Evolutionary conservation across 2,113 vertebrate species (phyloP), one percentile per base, ranked within the genome.

Genomic region (Monopterus albus): DNA sequence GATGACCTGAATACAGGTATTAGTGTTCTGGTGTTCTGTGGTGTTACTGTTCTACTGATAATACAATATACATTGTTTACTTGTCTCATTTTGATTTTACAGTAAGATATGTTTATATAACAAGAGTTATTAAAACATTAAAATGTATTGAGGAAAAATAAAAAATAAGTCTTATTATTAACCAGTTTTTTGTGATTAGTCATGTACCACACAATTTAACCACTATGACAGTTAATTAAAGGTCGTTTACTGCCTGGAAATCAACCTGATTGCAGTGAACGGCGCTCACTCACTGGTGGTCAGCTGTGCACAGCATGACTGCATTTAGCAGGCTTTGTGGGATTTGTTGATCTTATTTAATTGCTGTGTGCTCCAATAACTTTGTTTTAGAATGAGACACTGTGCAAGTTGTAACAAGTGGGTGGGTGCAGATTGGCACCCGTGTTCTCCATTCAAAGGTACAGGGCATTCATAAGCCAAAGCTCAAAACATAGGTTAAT

Each of bases 401-500:
- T 20, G 42, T 28, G 63, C 20, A 7, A 64, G n/a, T 71, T 31
- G 35, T 10, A 85, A 74, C 77, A 69, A 72, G 15, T 20, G 76
- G 42, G n/a, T 7, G 59, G 61, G 28, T 23, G 40, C 78, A 67
- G 46, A 68, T 21, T 29, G 75, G 43, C 60, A 46, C 43, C 42
- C 1, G 15, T 13, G 56, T 28, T 63, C 62, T 55, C 49, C 72
- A 61, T 60, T 73, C 49, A 62, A 39, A 72, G 64, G 45, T 70
- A 36, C 75, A 76, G 69, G 78, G 57, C 64, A 85, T 83, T 70
- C 42, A 33, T 46, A 72, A 75, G 46, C 29, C 52, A 31, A 42
- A 68, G 78, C 78, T 75, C 82, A 85, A 79, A 55, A 76, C 62
- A 43, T 8, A 39, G 75, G 78, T 79, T 84, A 78, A 88, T 87